A percentile compares a stretch with the other conserved stretches of the same genome.
These are phyloP conservation scores for Heteromyza rotundicornis DNA, from an alignment of 2,888 invertebrate genomes.

Conservation along the genomic window DNA sequence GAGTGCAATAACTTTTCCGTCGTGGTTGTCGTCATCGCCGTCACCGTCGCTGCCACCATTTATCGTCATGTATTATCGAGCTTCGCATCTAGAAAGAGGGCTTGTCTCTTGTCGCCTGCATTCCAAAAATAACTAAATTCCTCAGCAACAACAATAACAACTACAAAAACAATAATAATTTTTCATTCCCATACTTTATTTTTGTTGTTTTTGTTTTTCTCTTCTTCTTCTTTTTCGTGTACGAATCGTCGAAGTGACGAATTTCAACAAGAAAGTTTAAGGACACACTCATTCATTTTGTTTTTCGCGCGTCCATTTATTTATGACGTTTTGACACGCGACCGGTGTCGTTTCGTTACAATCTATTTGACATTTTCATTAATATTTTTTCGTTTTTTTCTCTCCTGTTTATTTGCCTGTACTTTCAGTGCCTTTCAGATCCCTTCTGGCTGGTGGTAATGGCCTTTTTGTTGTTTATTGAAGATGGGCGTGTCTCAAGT, in stretches of 20 bases:
- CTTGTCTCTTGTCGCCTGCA: constrained; percentile 1
- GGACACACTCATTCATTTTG: neutral
- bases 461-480: constrained; percentile 2
- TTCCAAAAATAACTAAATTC: constrained; percentile 4
- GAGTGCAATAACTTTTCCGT: constrained; percentile 1
- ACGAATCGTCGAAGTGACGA: neutral
- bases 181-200: neutral
- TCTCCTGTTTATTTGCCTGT: no score
- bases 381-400: no score
- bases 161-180: constrained; percentile 7
- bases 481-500: neutral
- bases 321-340: constrained; percentile 6
- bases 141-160: constrained; percentile 3
- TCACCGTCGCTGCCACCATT: neutral
- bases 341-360: neutral
- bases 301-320: constrained; percentile 1
- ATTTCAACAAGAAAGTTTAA: neutral
- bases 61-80: neutral
- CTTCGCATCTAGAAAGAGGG: neutral
- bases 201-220: no score
- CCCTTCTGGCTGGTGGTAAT: neutral
- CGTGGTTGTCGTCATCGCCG: neutral
- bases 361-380: neutral
- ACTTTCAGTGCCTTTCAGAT: no score
- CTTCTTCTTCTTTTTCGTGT: no score